Evolutionary conservation across 1,140 invertebrate species (phyloP).

Genomic region (Listronotus oregonensis): DNA sequence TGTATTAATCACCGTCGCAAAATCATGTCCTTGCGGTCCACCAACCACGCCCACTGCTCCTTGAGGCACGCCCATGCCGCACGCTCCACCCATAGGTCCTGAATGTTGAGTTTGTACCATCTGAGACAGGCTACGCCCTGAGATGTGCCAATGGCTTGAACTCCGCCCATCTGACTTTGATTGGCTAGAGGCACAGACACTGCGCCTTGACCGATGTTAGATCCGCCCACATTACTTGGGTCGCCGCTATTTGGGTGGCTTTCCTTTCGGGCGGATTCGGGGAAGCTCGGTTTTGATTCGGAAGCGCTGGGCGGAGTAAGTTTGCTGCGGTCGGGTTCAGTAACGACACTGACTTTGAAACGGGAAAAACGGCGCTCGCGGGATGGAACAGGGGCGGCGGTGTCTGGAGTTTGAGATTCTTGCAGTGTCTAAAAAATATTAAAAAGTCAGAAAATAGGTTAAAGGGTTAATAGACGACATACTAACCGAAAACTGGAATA

Average conservation of each 20-base stretch:
- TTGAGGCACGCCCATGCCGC: constrained; percentile 2
- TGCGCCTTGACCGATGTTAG: neutral
- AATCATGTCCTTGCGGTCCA: constrained; percentile 39
- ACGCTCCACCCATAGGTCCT: neutral
- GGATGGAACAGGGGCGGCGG: neutral
- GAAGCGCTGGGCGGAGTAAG: constrained; percentile 34
- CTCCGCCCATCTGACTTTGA: neutral
- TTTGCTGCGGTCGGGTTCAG: constrained; percentile 51
- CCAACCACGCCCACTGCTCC: constrained; percentile 3
- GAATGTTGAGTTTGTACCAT: neutral
- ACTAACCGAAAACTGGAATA: too few species aligned
- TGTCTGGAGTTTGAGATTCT: constrained; percentile 21
- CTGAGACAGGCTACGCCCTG: neutral
- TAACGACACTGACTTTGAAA: constrained; percentile 55
- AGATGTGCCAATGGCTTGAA: neutral
- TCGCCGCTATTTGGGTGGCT: neutral
- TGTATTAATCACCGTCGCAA: constrained; percentile 46
- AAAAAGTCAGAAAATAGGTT: neutral
- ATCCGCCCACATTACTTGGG: constrained; percentile 1
- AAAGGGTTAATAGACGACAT: too few species aligned
- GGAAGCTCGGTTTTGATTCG: constrained; percentile 12
- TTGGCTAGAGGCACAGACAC: neutral
- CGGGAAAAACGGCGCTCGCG: constrained; percentile 50
- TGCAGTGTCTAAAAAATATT: constrained; percentile 19
- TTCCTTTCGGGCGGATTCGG: constrained; percentile 12